Percentiles rank a stretch among this genome's conserved stretches.
phyloP scores from a whole-genome alignment of 2,888 invertebrate genomes.

The Drosophila merina region DNA sequence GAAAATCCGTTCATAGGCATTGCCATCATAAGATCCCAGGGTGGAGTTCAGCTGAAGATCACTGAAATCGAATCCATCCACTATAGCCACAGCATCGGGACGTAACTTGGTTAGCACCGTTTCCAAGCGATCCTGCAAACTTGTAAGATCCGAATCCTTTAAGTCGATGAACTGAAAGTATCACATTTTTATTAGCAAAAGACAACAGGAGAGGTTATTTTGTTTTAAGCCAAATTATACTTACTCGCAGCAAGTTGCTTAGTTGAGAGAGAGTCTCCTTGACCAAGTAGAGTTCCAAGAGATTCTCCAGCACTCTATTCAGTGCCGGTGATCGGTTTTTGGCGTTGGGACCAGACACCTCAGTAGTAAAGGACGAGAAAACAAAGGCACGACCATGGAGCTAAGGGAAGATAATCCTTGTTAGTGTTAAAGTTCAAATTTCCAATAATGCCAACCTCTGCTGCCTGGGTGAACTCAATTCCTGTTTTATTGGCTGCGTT shows the following conservation, averaged over 20 bases:
- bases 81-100: constrained; percentile 94
- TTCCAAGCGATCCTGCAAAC: constrained; percentile 89
- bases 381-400: constrained; percentile 93
- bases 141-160: constrained; percentile 70
- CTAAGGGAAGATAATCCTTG: constrained; percentile 82
- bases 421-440: background rate
- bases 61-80: constrained; percentile 94
- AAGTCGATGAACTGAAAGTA: constrained; percentile 70
- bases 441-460: constrained; percentile 85
- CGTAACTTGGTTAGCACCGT: constrained; percentile 89
- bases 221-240: constrained; percentile 45
- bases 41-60: constrained; percentile 91
- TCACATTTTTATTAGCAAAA: background rate
- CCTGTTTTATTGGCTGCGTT: constrained; percentile 95
- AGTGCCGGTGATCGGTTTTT: constrained; percentile 86
- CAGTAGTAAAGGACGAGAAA: constrained; percentile 90
- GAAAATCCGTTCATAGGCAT: constrained; percentile 92
- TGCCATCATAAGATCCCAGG: constrained; percentile 92
- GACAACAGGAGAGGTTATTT: too few relatives aligned
- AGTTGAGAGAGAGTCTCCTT: constrained; percentile 89
- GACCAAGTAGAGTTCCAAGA: constrained; percentile 92
- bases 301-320: constrained; percentile 86
- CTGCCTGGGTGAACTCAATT: constrained; percentile 91
- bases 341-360: constrained; percentile 87
- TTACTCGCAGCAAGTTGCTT: constrained; percentile 91